Evolutionary conservation across 2,113 vertebrate species (phyloP), one percentile per base, ranked within the genome.

Genomic region (Sander vitreus): DNA sequence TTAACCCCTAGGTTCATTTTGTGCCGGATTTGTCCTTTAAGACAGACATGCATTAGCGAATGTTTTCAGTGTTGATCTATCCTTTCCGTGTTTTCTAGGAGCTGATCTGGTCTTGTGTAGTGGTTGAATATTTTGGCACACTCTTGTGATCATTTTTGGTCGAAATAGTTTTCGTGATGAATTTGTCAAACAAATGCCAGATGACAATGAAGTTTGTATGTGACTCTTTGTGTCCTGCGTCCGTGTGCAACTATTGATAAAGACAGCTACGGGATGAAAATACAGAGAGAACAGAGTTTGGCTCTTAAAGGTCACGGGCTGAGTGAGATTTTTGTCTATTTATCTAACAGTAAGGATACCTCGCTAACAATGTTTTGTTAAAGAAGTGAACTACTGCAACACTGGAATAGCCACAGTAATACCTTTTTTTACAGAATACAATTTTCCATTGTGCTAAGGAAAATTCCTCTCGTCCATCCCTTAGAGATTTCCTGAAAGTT

Each of bases 401-500:
- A 19, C 19, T 57, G 60, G 27, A 45, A 65, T 45, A 71, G 21
- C 25, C 21, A n/a, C 39, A 36, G n/a, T 30, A 45, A 58, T 72
- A 48, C 30, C 15, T 43, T 43, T 39, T 39, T 33, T 63, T 72
- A 30, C 21, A 82, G 80, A 72, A 73, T 66, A 18, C 33, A 16
- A 43, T 43, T 82, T 88, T 81, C 73, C 80, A 70, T 72, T 73
- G 47, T 59, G 33, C 30, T 30, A 11, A 53, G 85, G 81, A 89
- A 90, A 91, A 78, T 86, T 78, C 57, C 73, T 60, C 16, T 62
- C 7, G 14, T 68, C 27, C 36, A 54, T 85, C 73, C 64, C 39
- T 76, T 4, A 89, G 58, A 87, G 71, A 69, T 83, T 88, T 93
- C 85, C 78, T 79, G 58, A 58, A 60, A 79, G 59, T 83, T 87